Base-by-base conservation (phyloP, 2,797 vertebrate genomes). In the Tolypeutes matacus region DNA sequence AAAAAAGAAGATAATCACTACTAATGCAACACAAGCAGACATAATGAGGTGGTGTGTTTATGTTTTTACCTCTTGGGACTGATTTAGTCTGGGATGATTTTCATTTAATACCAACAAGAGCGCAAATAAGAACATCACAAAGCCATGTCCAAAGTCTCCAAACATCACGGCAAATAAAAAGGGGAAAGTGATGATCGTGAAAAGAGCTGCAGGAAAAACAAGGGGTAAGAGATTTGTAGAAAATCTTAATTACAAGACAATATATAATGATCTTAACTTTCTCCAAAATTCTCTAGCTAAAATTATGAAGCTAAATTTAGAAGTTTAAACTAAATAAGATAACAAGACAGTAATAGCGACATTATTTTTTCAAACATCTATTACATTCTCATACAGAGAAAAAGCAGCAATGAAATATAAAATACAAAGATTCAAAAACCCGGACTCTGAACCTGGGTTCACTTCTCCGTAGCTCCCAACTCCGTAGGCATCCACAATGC, bases 121-220 rank as follows among this genome's bases (percentile, higher is more conserved):
- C 58, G 99, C 99, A 65, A 99, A 99, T 0, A 99, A 23, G 53
- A 99, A 98, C 99, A 99, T 99, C 31, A 99, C 98, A 9, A 98
- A 95, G 67, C 99, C 99, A 0, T 99, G 99, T 0, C 99, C 99
- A 0, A 99, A 98, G 98, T 99, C 99, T 31, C 99, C 99, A 31
- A 99, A 99, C 99, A 99, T 99, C 91, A 99, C 99, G 0, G 99
- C 99, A 4, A 99, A 99, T 96, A 99, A 96, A 90, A 99, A 99
- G 15, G 99, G 99, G 96, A 99, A 99, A 0, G 99, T 99, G 98
- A 99, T 98, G 98, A 99, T 99, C 96, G 99, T 99, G 82, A 99
- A 99, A 42, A 99, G 99, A 92, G 99, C 99, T 99, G 98, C 7
- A 76, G 51, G 23, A 46, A 15, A 46, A 88, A 36, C 94, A 69